phyloP scores from a whole-genome alignment of 2,888 invertebrate genomes.

The Apodemia zela region DNA sequence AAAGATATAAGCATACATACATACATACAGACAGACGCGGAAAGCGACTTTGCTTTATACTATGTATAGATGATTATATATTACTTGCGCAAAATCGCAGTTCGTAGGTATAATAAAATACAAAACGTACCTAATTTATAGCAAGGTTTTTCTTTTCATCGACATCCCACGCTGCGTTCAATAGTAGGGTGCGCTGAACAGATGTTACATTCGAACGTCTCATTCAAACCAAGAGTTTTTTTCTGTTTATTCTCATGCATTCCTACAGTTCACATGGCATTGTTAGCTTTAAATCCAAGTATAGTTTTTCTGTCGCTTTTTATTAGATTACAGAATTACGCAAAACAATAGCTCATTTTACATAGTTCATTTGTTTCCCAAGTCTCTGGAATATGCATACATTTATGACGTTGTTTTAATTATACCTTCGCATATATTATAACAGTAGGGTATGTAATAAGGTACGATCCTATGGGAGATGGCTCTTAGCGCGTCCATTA shows the following conservation, averaged over 20 bases:
- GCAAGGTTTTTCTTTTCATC: constrained; percentile 11
- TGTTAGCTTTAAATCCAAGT: constrained; percentile 9
- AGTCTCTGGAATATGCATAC: not conserved
- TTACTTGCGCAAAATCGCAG: not conserved
- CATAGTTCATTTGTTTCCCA: not conserved
- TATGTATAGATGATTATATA: too few relatives aligned
- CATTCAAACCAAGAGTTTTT: constrained; percentile 14
- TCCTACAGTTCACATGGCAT: constrained; percentile 20
- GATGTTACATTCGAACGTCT: constrained; percentile 17
- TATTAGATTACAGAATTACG: not conserved
- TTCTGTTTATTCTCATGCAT: constrained; percentile 17
- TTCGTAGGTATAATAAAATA: not conserved
- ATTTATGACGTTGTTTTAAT: too few relatives aligned
- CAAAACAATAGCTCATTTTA: not conserved
- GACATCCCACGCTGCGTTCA: constrained; percentile 15
- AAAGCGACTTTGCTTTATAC: too few relatives aligned
- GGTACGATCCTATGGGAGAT: too few relatives aligned
- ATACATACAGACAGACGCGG: too few relatives aligned
- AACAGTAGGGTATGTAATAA: too few relatives aligned
- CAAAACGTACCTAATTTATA: not conserved
- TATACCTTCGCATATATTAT: too few relatives aligned
- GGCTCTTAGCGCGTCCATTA: too few relatives aligned
- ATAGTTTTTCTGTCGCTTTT: constrained; percentile 6
- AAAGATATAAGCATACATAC: too few relatives aligned
- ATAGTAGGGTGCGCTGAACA: constrained; percentile 17